A percentile compares a stretch with the other conserved stretches of the same genome.
Conservation (phyloP, 2,888 invertebrate species). For the Tetramorium bicarinatum region DNA sequence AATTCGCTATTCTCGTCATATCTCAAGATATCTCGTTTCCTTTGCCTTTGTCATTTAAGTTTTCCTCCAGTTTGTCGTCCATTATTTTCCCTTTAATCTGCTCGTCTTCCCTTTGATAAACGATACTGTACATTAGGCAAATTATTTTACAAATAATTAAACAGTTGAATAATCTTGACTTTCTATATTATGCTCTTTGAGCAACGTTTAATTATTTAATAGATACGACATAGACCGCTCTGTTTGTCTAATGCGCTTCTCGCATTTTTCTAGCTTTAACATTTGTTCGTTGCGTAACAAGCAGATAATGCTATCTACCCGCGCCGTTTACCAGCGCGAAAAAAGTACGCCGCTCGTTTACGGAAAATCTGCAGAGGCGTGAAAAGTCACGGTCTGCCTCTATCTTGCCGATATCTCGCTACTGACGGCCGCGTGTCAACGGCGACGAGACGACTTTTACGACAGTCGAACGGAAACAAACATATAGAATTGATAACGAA, state of each 20-base stretch:
- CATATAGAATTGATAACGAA: slow-evolving; percentile 61
- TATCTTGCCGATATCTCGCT: slow-evolving; percentile 51
- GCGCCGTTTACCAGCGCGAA: neutral
- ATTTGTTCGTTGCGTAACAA: slow-evolving; percentile 29
- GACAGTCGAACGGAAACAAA: slow-evolving; percentile 60
- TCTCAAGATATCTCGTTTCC: neutral
- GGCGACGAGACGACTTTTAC: slow-evolving; percentile 52
- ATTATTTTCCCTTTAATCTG: neutral
- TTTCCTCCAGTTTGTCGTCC: neutral
- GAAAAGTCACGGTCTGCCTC: slow-evolving; percentile 27
- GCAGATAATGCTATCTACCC: slow-evolving; percentile 30
- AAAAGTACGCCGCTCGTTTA: slow-evolving; percentile 10
- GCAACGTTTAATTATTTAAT: neutral
- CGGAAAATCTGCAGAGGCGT: slow-evolving; percentile 26
- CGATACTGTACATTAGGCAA: neutral
- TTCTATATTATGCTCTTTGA: neutral
- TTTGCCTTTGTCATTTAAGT: neutral
- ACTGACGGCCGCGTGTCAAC: slow-evolving; percentile 23
- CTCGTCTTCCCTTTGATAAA: neutral
- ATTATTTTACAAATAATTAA: slow-evolving; percentile 4
- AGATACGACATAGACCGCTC: neutral
- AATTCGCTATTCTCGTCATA: slow-evolving; percentile 4
- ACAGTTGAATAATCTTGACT: neutral
- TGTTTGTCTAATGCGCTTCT: neutral
- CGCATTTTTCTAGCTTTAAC: slow-evolving; percentile 3